Evolutionary conservation across 64 coral and sea anemone species (phyloP).

Genomic region (Pocillopora verrucosa): DNA sequence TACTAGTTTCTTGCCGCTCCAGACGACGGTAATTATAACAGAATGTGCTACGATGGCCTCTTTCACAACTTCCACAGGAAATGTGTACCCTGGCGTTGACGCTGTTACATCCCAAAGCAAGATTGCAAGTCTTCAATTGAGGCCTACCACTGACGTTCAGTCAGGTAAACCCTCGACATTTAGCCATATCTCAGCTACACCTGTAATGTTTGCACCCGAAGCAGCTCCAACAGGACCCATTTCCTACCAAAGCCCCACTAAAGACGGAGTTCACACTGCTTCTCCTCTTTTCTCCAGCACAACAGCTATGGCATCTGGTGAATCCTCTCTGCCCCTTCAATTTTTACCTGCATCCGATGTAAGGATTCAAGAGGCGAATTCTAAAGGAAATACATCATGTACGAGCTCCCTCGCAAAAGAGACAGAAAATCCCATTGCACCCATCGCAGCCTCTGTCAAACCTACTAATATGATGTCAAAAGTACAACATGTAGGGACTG

Average conservation of each 20-base stretch:
- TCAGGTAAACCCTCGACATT: not conserved
- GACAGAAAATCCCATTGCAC: too few relatives aligned
- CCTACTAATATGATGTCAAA: too few relatives aligned
- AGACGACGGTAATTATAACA: not conserved
- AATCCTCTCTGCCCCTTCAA: too few relatives aligned
- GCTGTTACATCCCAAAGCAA: not conserved
- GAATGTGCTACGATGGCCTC: not conserved
- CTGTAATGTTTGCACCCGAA: not conserved
- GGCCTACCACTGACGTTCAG: not conserved
- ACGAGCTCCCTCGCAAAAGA: too few relatives aligned
- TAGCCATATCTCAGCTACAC: not conserved
- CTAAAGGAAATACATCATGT: too few relatives aligned
- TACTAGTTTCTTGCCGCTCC: not conserved
- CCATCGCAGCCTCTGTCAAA: too few relatives aligned
- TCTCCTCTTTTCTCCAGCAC: too few relatives aligned
- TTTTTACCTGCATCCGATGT: too few relatives aligned
- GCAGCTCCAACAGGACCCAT: not conserved
- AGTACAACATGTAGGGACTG: too few relatives aligned
- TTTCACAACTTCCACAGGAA: not conserved
- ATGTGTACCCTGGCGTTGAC: not conserved
- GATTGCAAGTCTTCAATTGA: not conserved
- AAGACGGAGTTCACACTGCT: not conserved
- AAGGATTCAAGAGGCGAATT: too few relatives aligned
- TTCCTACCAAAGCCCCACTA: not conserved
- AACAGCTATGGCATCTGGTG: too few relatives aligned